These are phyloP conservation scores for Sternarchorhynchus goeldii DNA, from an alignment of 2,797 vertebrate species.

Conservation along the genomic window DNA sequence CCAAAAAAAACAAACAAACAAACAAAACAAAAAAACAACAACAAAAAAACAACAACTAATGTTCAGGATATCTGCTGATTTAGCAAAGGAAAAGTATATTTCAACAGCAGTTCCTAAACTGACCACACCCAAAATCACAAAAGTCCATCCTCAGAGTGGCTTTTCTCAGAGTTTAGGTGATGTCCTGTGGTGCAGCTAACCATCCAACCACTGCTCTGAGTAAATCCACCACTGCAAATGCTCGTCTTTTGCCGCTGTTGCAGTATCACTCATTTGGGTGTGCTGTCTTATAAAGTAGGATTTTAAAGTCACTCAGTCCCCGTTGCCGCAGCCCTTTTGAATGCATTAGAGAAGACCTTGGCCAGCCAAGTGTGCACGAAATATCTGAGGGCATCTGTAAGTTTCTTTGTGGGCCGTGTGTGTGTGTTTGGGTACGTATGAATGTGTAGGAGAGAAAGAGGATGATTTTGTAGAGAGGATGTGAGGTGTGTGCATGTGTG, in stretches of 20 bases:
- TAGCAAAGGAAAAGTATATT: constrained; percentile 71
- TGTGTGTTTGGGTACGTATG: constrained; percentile 29
- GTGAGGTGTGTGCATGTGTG: constrained; percentile 42
- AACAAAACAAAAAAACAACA: constrained; percentile 58
- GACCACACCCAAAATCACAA: constrained; percentile 66
- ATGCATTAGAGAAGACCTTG: constrained; percentile 64
- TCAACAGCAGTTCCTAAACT: constrained; percentile 75
- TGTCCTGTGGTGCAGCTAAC: constrained; percentile 75
- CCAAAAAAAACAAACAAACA: constrained; percentile 64
- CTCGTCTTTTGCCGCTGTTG: constrained; percentile 61
- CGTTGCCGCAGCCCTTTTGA: constrained; percentile 67
- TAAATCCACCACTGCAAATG: constrained; percentile 70
- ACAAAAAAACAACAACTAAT: constrained; percentile 66
- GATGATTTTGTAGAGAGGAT: constrained; percentile 17
- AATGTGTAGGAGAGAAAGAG: background rate
- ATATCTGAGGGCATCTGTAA: constrained; percentile 44
- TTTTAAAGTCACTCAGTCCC: constrained; percentile 61
- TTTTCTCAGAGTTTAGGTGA: constrained; percentile 69
- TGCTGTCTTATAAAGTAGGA: constrained; percentile 59
- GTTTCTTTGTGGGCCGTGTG: constrained; percentile 41
- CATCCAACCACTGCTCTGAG: constrained; percentile 71
- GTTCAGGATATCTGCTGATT: constrained; percentile 72
- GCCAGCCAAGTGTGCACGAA: constrained; percentile 62
- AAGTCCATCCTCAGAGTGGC: constrained; percentile 67
- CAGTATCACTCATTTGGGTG: constrained; percentile 60